Evolutionary conservation across 2,888 invertebrate genomes (phyloP), one percentile per base, ranked within the genome.

Genomic region (Drosophila pseudotalamancana): DNA sequence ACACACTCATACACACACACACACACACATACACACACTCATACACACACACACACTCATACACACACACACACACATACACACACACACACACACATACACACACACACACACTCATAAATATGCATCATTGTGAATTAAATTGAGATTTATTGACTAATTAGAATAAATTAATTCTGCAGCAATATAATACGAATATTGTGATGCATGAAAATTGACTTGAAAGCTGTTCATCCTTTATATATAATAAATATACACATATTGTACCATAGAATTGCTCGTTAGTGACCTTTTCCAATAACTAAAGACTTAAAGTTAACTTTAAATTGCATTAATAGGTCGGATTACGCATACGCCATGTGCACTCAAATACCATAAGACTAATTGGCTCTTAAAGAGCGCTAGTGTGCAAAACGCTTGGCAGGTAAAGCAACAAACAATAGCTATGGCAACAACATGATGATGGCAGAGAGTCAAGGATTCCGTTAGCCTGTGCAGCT

Each of bases 121-220:
- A 12, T 6, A 11, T 14, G 19, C 49, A 57, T 34, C 54, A 68
- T 75, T 67, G 67, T 71, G 71, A 77, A 77, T 75, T 85, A 89
- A 90, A 90, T 90, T 82, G 84, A 89, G 89, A 90, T 90, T 90
- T 90, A 90, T 90, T 90, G 89, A 88, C 87, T 89, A 88, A 90
- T 90, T 90, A 89, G 89, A 89, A 90, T 88, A 88, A 87, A 89
- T 90, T 89, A 88, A 88, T 78, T 16, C 73, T 80, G 81, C 74
- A 87, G 31, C 19, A 55, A 48, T 34, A 32, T 46, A 42, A 40
- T 12, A 5, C 21, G n/a, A 19, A 16, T 29, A 35, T 43, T 39
- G 48, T 35, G 29, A 19, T 14, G 35, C n/a, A 21, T 25, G 40
- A 23, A 16, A 8, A 8, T 46, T 6, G 14, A 29, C 9, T 32